Evolutionary conservation across 1,140 invertebrate genomes (phyloP), one percentile per base, ranked within the genome.

Genomic region (Thereuonema tuberculata): DNA sequence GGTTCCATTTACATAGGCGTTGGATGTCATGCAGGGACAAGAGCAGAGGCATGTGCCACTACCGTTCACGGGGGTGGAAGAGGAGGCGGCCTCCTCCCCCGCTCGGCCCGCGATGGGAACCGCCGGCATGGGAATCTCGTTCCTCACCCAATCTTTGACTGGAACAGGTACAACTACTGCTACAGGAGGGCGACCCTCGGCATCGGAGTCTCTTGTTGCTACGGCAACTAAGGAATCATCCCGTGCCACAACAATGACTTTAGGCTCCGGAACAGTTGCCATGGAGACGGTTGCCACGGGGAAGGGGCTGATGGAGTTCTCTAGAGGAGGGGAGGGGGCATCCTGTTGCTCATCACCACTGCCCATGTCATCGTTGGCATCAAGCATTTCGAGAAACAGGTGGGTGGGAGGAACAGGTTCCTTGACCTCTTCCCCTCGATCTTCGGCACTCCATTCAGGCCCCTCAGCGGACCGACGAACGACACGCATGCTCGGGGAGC

Each of bases 281-380:
- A 58, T 56, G 5, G 25, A 27, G 29, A 27, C 54, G 5, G 54
- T 27, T 21, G 54, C 54, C 54, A n/a, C 21, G 54, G 54, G n/a
- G 23, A 43, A 47, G 27, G 56, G 56, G 28, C 62, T 61, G 14
- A 60, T 62, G 9, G 64, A 61, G 53, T 63, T 65, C 21, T 65
- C 64, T 43, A 50, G 48, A 50, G 48, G 9, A 20, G 48, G 5
- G 17, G 48, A 24, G 5, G 48, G 23, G 21, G 48, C 3, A 9
- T 20, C 48, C 9, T 20, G 23, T 21, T 17, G 48, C 21, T 26
- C 53, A 26, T 55, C 53, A 29, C 53, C 53, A 25, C 53, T 55
- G 24, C 53, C 53, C 24, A 12, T 24, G 58, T 25, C 58, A n/a
- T n/a, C n/a, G n/a, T n/a, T n/a, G n/a, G n/a, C n/a, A 3, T 59